Base-by-base conservation (phyloP, 1,140 invertebrate species). In the Hestina assimilis region DNA sequence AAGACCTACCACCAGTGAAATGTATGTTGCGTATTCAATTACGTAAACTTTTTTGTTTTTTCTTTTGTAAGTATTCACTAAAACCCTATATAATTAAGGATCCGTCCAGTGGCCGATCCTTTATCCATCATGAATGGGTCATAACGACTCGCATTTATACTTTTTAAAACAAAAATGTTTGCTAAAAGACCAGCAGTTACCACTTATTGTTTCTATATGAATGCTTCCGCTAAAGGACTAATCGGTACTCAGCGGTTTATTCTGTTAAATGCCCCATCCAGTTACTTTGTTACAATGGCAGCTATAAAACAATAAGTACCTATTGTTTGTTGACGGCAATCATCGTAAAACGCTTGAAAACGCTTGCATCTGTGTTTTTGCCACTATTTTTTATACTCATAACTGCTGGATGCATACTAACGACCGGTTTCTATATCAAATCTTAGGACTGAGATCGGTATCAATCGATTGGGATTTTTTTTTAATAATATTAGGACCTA, bases 291-390 rank as follows among this genome's bases (percentile, higher is more conserved):
- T n/a, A 21, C 47, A 55, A 63, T 55, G 47, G 53, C 54, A 43
- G 35, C 60, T 56, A 73, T 78, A 76, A 68, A 78, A 72, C 64
- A 72, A 76, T 76, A 79, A 75, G 63, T 67, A 55, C 28, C 64
- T 46, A 73, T 78, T 81, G 75, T 81, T 75, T 63, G 48, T 57
- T 69, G 63, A 59, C 63, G 63, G 71, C 69, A 78, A 75, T 78
- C 73, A 76, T 76, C 66, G 68, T 76, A 69, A 75, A 72, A 33
- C 23, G 47, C 21, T 26, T 26, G 17, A 31, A 11, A 24, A 54
- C 59, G 63, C 29, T 52, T 66, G 58, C 71, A 75, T 65, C 73
- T 63, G 61, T 52, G 55, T 52, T 53, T 59, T 52, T 47, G 57
- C 50, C 29, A 40, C 41, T 59, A 0, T 35, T 17, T 35, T 59